Percentiles rank a stretch among this genome's conserved stretches.
These are phyloP conservation scores for Drosophila sproati DNA, from an alignment of 1,140 invertebrate genomes.

Conservation along the genomic window DNA sequence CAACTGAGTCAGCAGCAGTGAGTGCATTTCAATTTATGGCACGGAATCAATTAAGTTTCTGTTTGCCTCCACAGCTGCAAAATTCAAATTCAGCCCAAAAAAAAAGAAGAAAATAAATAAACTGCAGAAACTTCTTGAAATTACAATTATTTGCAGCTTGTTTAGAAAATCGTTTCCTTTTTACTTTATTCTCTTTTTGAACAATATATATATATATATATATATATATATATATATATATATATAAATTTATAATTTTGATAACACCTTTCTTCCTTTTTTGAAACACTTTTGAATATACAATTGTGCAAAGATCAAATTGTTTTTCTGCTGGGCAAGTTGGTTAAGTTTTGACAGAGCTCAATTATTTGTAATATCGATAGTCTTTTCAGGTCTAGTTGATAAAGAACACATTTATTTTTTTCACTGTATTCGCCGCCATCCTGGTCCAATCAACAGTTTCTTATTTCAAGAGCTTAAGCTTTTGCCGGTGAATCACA, in stretches of 20 bases:
- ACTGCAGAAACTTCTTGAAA: not conserved
- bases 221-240: constrained; percentile 3
- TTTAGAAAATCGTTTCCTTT: not conserved
- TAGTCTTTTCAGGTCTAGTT: too few species aligned
- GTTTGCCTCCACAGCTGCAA: constrained; percentile 21
- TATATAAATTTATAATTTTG: not conserved
- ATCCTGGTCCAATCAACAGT: too few species aligned
- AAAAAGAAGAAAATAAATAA: not conserved
- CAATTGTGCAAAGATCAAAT: too few species aligned
- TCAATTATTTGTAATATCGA: too few species aligned
- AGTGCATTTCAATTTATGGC: constrained; percentile 74
- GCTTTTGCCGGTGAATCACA: too few species aligned
- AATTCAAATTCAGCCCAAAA: not conserved
- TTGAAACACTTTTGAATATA: too few species aligned
- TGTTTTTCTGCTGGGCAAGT: too few species aligned
- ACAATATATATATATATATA: not conserved
- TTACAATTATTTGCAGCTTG: not conserved
- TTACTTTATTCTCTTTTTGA: not conserved
- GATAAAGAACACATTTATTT: too few species aligned
- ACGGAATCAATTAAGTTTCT: constrained; percentile 68
- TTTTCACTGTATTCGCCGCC: too few species aligned
- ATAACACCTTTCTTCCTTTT: too few species aligned
- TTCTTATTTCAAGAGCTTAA: too few species aligned
- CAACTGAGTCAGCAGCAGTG: not conserved
- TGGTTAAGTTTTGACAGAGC: too few species aligned